These are phyloP conservation scores for Baccha elongata DNA, from an alignment of 2,888 invertebrate species.

Conservation along the genomic window DNA sequence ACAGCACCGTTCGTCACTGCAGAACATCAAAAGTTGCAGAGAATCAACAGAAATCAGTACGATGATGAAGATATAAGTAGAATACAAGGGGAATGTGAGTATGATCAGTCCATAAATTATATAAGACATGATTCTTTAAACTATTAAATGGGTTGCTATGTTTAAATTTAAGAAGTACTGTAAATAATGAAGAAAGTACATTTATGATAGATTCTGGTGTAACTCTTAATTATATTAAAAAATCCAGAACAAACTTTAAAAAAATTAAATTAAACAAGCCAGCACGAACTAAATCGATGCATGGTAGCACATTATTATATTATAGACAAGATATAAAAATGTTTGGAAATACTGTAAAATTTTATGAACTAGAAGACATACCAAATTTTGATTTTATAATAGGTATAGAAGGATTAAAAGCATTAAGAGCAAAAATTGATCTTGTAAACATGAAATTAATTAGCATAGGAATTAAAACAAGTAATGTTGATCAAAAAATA, in stretches of 20 bases:
- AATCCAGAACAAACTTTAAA: not conserved
- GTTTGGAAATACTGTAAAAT: not conserved
- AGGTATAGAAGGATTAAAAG: not conserved
- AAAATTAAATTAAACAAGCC: not conserved
- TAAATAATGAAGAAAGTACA: not conserved
- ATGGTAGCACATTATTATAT: not conserved
- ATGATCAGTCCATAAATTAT: constrained; percentile 1
- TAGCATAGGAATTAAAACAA: not conserved
- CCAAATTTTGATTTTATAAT: not conserved
- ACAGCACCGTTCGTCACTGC: not conserved
- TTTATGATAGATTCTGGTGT: constrained; percentile 6
- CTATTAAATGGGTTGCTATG: constrained; percentile 6
- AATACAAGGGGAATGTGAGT: not conserved
- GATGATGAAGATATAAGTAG: too few species aligned
- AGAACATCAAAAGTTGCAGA: not conserved
- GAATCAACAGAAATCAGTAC: too few species aligned
- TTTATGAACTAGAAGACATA: constrained; percentile 1
- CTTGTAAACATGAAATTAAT: not conserved
- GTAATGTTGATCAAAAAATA: not conserved
- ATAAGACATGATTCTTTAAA: constrained; percentile 8
- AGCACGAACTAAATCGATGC: not conserved
- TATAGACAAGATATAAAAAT: constrained; percentile 3
- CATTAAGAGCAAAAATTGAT: constrained; percentile 3
- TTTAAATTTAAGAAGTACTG: not conserved
- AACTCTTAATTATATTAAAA: constrained; percentile 1